Evolutionary conservation across 92 coral and sea anemone genomes (phyloP), one percentile per base, ranked within the genome.

Genomic region (Zoanthus gigantus): DNA sequence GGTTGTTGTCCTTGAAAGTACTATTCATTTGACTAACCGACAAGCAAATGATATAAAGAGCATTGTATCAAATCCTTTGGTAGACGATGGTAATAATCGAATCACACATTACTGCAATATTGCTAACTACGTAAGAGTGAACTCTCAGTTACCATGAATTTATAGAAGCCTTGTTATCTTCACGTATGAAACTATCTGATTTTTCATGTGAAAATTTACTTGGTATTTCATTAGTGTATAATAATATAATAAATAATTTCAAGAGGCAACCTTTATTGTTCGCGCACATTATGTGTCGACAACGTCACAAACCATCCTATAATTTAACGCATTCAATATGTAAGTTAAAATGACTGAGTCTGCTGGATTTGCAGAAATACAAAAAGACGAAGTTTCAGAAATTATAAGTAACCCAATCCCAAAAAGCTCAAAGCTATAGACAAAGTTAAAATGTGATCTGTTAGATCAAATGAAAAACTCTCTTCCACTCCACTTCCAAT

Each of bases 1-100:
- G 88, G 88, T 82, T 88, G 34, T 74, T 87, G 83, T 88, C 37
- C 88, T 88, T 52, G 83, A 88, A 58, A 88, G 80, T 66, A 83
- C 76, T 74, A 78, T 90, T 78, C 86, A 84, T 6, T 34, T 90
- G 37, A 90, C 89, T 11, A 80, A 89, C 44, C 28, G 71, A 65
- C 89, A 89, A 76, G 89, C 71, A 45, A 57, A 74, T 83, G 86
- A 84, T 54, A 90, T 84, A 3, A 78, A 72, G 37, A 29, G 72
- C 45, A 83, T 86, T 52, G 87, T 86, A 15, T 87, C 89, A n/a
- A 89, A 90, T 85, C 92, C 87, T 42, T 28, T 85, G 3, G 73
- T 37, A 7, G 92, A 90, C 58, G 90, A 90, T 79, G 89, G 92
- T 50, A 90, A 86, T 79, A 83, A 85, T 56, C 57, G 89, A 85